A percentile compares a stretch with the other conserved stretches of the same genome.
Conservation (phyloP, 1,140 invertebrate genomes). For the Temnothorax curvispinosus region DNA sequence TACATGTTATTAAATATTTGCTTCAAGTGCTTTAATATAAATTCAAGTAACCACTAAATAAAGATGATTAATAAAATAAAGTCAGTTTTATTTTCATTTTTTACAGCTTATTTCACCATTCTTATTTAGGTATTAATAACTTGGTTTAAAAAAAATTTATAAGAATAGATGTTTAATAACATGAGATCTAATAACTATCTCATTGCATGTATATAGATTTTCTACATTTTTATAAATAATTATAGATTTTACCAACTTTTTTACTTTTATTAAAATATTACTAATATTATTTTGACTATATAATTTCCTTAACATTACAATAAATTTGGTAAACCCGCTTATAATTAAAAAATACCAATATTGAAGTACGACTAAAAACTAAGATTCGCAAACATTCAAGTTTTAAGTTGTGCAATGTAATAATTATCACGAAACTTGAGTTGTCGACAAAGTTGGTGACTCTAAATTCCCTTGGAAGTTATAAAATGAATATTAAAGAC, state of each 20-base stretch:
- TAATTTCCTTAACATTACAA: background rate
- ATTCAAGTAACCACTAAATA: background rate
- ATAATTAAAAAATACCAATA: background rate
- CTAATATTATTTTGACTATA: background rate
- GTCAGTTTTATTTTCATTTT: background rate
- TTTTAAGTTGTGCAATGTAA: slow-evolving; percentile 40
- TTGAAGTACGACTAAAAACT: slow-evolving; percentile 5
- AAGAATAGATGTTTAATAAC: background rate
- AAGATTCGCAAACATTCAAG: slow-evolving; percentile 11
- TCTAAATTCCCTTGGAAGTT: slow-evolving; percentile 41
- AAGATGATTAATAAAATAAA: background rate
- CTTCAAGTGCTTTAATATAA: background rate
- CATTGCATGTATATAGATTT: background rate
- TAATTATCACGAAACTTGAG: slow-evolving; percentile 39
- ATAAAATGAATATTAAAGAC: slow-evolving; percentile 52
- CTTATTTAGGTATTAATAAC: background rate
- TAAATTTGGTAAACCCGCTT: background rate
- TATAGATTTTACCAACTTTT: background rate
- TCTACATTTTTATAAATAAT: background rate
- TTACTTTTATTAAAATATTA: background rate
- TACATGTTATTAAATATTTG: background rate
- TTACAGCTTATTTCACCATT: background rate
- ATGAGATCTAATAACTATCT: background rate
- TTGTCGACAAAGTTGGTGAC: slow-evolving; percentile 28
- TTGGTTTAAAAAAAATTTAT: background rate